A percentile compares a stretch with the other conserved stretches of the same genome.
Evolutionary conservation across 2,888 invertebrate genomes (phyloP).

Genomic region (Tinea semifulvella): DNA sequence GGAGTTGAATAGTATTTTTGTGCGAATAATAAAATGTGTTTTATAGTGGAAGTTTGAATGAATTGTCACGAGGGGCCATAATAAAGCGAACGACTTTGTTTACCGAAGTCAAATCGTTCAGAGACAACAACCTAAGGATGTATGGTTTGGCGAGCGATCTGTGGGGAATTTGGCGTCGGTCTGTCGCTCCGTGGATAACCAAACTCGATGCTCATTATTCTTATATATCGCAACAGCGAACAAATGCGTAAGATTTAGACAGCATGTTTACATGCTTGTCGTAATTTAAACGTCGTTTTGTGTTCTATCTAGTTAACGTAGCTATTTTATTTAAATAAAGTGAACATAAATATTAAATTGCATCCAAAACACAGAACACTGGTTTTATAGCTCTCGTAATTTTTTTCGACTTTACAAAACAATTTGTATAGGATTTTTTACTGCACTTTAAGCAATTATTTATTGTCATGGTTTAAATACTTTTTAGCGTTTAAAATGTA

Average conservation of each 20-base stretch:
- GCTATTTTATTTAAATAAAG: not conserved
- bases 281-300: not conserved
- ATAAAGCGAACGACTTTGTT: conserved; percentile 14
- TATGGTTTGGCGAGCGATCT: conserved; percentile 7
- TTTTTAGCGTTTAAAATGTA: too few species aligned
- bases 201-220: conserved; percentile 11
- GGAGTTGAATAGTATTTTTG: not conserved
- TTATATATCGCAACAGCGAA: not conserved
- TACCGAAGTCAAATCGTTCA: conserved; percentile 10
- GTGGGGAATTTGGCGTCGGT: conserved; percentile 10
- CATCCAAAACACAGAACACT: too few species aligned
- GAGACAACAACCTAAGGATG: conserved; percentile 1
- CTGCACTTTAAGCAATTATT: too few species aligned
- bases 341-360: too few species aligned
- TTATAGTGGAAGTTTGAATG: conserved; percentile 9
- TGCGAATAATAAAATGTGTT: conserved; percentile 6
- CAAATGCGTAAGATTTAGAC: conserved; percentile 7
- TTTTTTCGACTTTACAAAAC: too few species aligned
- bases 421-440: too few species aligned
- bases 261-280: not conserved
- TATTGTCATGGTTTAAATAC: too few species aligned
- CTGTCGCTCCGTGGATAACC: conserved; percentile 7
- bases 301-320: not conserved
- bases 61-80: conserved; percentile 7
- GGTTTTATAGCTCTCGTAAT: too few species aligned